phyloP scores from a whole-genome alignment of 2,797 vertebrate species.

The Pteronotus mesoamericanus region DNA sequence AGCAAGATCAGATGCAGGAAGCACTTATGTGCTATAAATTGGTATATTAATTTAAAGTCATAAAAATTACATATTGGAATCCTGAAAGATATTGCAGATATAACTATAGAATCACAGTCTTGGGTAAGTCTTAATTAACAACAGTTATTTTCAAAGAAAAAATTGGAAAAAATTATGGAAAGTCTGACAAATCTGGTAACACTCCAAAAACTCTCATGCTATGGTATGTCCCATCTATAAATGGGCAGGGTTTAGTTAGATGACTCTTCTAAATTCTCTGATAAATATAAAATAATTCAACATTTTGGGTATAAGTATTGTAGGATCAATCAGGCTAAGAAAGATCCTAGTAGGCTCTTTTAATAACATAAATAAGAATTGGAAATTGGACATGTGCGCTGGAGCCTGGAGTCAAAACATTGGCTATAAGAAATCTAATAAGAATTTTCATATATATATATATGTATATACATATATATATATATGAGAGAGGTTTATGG shows the following conservation, averaged over 20 bases:
- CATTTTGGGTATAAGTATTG: background rate
- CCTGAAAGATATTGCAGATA: background rate
- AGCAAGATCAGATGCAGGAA: background rate
- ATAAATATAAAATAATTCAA: background rate
- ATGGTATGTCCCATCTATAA: background rate
- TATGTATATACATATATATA: too few relatives aligned
- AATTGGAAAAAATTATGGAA: constrained; percentile 12
- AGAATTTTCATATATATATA: too few relatives aligned
- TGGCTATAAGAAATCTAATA: background rate
- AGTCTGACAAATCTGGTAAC: background rate
- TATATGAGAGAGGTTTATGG: background rate
- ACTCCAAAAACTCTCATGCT: background rate
- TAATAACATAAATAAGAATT: background rate
- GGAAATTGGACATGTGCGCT: background rate
- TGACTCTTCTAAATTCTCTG: background rate
- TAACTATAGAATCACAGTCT: background rate
- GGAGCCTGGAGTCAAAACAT: background rate
- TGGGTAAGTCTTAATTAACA: background rate
- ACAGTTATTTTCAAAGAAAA: background rate
- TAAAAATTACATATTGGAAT: background rate
- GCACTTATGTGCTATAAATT: background rate
- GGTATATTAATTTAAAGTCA: background rate
- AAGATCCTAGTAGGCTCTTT: background rate
- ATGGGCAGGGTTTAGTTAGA: background rate
- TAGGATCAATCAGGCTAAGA: background rate